These are phyloP conservation scores for Ciona savignyi DNA, from an alignment of 23 tunicate species.

Conservation along the genomic window DNA sequence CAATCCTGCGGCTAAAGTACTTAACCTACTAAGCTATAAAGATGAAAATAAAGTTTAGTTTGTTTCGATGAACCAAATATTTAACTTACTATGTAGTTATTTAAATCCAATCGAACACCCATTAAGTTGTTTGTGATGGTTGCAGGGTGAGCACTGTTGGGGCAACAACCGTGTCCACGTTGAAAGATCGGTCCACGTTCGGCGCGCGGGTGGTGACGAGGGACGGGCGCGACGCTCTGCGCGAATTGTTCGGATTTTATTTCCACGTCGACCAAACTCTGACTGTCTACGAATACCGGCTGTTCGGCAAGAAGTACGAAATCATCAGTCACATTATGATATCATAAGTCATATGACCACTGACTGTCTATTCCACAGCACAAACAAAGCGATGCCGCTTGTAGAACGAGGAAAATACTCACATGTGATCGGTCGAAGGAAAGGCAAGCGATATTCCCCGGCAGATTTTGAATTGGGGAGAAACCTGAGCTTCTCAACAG, in stretches of 20 bases:
- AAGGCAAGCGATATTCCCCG: constrained; percentile 37
- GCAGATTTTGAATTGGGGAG: constrained; percentile 71
- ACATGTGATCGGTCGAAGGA: constrained; percentile 73
- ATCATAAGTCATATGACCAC: not conserved
- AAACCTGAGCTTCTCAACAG: constrained; percentile 56
- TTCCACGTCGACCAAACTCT: constrained; percentile 72
- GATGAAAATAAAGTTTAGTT: not conserved
- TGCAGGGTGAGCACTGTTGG: constrained; percentile 76
- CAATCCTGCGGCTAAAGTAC: no score
- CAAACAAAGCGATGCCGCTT: constrained; percentile 78
- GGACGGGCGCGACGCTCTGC: constrained; percentile 76
- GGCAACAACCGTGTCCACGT: constrained; percentile 62
- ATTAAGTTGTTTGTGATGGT: no score
- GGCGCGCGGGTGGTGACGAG: constrained; percentile 64
- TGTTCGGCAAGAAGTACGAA: constrained; percentile 84
- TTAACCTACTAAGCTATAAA: no score
- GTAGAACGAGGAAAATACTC: constrained; percentile 72
- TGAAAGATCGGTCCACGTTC: constrained; percentile 71
- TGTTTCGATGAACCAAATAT: not conserved
- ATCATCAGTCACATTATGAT: not conserved
- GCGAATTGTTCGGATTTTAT: constrained; percentile 84
- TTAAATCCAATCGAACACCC: not conserved
- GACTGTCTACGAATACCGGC: constrained; percentile 70
- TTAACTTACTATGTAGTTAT: not conserved
- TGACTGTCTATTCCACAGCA: constrained; percentile 17